phyloP scores from a whole-genome alignment of 2,113 vertebrate genomes.

The Xenus cinereus region DNA sequence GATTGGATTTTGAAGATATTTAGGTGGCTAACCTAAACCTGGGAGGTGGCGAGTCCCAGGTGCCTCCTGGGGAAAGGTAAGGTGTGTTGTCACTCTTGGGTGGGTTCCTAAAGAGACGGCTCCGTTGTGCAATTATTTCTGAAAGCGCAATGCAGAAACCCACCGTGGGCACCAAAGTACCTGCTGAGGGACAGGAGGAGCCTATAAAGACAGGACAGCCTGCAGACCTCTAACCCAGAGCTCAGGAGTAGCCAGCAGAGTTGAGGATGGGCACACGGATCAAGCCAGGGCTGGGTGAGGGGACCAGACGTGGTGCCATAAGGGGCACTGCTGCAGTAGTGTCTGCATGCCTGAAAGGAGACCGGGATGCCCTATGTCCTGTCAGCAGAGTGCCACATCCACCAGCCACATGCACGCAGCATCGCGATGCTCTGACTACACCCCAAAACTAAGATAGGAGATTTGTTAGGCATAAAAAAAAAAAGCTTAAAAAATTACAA shows the following conservation, averaged over 20 bases:
- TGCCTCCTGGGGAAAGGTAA: rapidly evolving
- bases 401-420: not conserved
- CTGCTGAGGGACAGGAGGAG: not conserved
- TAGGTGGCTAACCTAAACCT: not conserved
- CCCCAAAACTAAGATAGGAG: not conserved
- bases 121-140: not conserved
- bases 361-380: not conserved
- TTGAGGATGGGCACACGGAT: not conserved
- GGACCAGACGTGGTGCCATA: rapidly evolving
- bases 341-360: not conserved
- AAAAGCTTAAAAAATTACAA: slow-evolving; percentile 7
- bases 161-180: not conserved
- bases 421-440: not conserved
- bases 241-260: not conserved
- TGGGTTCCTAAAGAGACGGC: not conserved
- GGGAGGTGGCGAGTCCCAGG: not conserved
- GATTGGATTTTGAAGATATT: not conserved
- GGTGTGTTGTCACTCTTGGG: rapidly evolving
- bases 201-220: not conserved
- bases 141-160: not conserved
- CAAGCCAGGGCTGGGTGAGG: not conserved
- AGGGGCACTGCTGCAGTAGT: not conserved
- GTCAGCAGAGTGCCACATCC: not conserved
- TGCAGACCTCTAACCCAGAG: rapidly evolving
- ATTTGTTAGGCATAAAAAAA: not conserved